Conservation (phyloP, 2,888 invertebrate species). For the Cephus rjabovi region DNA sequence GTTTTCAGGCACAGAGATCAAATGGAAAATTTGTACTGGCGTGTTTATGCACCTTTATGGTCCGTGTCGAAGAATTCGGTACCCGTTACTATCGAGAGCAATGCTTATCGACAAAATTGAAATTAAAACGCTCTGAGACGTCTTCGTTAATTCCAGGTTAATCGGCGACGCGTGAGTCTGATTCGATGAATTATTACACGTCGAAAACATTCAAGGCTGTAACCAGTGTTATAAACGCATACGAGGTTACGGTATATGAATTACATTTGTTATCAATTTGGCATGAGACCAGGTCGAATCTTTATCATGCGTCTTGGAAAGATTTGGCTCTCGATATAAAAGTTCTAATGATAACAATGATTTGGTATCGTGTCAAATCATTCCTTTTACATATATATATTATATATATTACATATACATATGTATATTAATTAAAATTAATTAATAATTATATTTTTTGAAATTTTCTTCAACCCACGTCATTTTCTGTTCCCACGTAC, state of each 20-base stretch:
- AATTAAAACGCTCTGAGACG: not conserved
- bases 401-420: no score
- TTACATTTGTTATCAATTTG: constrained; percentile 57
- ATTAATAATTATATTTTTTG: not conserved
- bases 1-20: not conserved
- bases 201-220: constrained; percentile 34
- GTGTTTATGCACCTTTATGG: not conserved
- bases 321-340: not conserved
- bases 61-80: not conserved
- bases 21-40: not conserved
- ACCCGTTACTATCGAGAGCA: not conserved
- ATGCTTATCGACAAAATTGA: not conserved
- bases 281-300: constrained; percentile 48
- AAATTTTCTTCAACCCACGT: not conserved
- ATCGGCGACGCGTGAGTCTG: constrained; percentile 13
- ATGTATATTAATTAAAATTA: not conserved
- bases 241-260: constrained; percentile 52
- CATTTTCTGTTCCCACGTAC: not conserved
- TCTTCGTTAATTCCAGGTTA: not conserved
- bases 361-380: no score
- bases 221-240: constrained; percentile 37
- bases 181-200: constrained; percentile 36
- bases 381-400: no score
- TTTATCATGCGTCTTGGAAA: constrained; percentile 29
- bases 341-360: not conserved